These are phyloP conservation scores for Falco naumanni DNA, from an alignment of 2,797 vertebrate species.

Conservation along the genomic window DNA sequence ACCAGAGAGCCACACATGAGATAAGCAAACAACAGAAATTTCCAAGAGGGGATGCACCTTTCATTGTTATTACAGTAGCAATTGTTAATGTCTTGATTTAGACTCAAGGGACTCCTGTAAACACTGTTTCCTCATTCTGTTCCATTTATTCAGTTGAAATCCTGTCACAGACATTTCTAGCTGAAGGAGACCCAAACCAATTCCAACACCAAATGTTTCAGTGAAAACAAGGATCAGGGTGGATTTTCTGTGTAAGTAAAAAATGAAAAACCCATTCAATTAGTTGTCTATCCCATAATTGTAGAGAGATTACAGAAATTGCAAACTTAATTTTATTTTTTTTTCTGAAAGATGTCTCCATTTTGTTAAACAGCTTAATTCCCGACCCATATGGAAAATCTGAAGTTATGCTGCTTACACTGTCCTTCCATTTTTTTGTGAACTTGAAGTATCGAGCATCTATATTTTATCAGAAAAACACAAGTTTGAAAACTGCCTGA, in stretches of 20 bases:
- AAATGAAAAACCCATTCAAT: background rate
- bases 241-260: background rate
- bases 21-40: constrained; percentile 22
- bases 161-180: background rate
- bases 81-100: background rate
- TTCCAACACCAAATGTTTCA: background rate
- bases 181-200: background rate
- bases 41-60: constrained; percentile 22
- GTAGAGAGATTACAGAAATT: background rate
- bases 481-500: background rate
- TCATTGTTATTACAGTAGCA: background rate
- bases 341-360: background rate
- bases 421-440: background rate
- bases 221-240: background rate
- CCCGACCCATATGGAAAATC: background rate
- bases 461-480: background rate
- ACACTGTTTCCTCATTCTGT: background rate
- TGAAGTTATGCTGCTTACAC: background rate
- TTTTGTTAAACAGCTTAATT: background rate
- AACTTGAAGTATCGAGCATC: background rate
- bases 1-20: background rate
- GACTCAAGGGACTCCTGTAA: background rate
- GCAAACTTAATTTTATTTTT: background rate
- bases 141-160: background rate
- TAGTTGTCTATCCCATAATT: background rate